Percentiles rank a stretch among this genome's conserved stretches.
phyloP scores from a whole-genome alignment of 2,888 invertebrate genomes.

The Drosophila vallismaia region DNA sequence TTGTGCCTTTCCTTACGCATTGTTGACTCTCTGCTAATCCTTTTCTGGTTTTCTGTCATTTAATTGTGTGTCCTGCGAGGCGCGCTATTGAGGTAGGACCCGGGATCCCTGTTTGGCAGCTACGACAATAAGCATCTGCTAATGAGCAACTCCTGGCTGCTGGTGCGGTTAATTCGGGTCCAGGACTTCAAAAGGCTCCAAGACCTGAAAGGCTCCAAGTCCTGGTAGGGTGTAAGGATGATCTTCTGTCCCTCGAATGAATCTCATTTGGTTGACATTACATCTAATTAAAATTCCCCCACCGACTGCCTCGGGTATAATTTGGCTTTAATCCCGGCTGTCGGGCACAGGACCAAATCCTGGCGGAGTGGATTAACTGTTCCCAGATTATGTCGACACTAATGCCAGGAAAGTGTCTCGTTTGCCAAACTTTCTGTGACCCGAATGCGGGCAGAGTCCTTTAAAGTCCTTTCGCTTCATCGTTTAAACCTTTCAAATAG shows the following conservation, averaged over 20 bases:
- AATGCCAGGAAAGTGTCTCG: not conserved
- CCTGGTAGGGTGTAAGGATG: conserved; percentile 4
- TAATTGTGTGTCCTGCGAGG: conserved; percentile 28
- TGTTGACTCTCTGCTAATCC: conserved; percentile 60
- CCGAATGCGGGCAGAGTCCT: not conserved
- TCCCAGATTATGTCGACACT: not conserved
- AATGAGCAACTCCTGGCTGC: conserved; percentile 64
- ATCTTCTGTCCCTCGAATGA: conserved; percentile 29
- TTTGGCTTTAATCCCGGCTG: conserved; percentile 45
- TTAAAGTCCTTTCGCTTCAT: not conserved
- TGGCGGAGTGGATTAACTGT: not conserved
- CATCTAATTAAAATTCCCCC: conserved; percentile 67
- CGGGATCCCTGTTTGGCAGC: conserved; percentile 23
- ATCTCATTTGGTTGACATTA: conserved; percentile 66
- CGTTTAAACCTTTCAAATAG: not conserved
- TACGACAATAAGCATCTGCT: conserved; percentile 47
- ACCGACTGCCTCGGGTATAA: conserved; percentile 51
- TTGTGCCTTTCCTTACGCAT: conserved; percentile 50
- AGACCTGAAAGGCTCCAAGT: not conserved
- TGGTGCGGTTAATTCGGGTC: conserved; percentile 33
- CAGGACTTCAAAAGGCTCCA: not conserved
- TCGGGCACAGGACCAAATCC: conserved; percentile 9
- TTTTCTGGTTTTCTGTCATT: conserved; percentile 41
- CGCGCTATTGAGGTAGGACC: conserved; percentile 55
- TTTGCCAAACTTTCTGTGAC: not conserved